phyloP scores from a whole-genome alignment of 2,888 invertebrate genomes.

The Acleris laterana region DNA sequence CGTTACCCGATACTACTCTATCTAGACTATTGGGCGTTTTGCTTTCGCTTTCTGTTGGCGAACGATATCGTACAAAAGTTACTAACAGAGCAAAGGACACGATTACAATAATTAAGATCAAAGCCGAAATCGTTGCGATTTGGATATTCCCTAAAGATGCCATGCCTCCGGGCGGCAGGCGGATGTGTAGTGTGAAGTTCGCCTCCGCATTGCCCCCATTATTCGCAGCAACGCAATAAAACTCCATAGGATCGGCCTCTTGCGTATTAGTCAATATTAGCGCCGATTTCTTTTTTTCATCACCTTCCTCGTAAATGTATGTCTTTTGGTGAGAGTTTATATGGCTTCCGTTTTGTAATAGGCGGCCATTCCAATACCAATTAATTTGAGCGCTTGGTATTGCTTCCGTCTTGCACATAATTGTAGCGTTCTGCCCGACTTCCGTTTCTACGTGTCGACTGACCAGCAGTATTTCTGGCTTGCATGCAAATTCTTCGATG shows the following conservation, averaged over 20 bases:
- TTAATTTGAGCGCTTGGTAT: slow-evolving; percentile 91
- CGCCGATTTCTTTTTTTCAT: slow-evolving; percentile 89
- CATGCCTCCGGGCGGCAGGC: slow-evolving; percentile 90
- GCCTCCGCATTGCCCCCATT: slow-evolving; percentile 94
- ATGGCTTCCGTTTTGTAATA: slow-evolving; percentile 90
- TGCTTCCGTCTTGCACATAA: slow-evolving; percentile 92
- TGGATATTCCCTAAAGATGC: slow-evolving; percentile 92
- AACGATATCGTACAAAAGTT: slow-evolving; percentile 88
- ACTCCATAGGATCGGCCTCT: slow-evolving; percentile 92
- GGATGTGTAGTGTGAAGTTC: slow-evolving; percentile 94
- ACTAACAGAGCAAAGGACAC: slow-evolving; percentile 89
- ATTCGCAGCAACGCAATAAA: slow-evolving; percentile 95
- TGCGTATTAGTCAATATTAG: slow-evolving; percentile 92
- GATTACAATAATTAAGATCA: slow-evolving; percentile 90
- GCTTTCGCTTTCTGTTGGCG: slow-evolving; percentile 89
- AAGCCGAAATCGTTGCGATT: slow-evolving; percentile 92
- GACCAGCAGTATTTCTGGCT: slow-evolving; percentile 90
- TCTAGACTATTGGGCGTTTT: slow-evolving; percentile 91
- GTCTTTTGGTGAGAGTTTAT: slow-evolving; percentile 92
- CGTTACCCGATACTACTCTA: slow-evolving; percentile 87
- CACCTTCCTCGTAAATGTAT: slow-evolving; percentile 90
- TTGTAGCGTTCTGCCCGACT: slow-evolving; percentile 93
- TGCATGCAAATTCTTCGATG: slow-evolving; percentile 93
- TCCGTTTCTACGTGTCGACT: slow-evolving; percentile 91
- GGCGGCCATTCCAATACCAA: slow-evolving; percentile 94